Evolutionary conservation across 2,113 vertebrate genomes (phyloP), one percentile per base, ranked within the genome.

Genomic region (Aptenodytes patagonicus): DNA sequence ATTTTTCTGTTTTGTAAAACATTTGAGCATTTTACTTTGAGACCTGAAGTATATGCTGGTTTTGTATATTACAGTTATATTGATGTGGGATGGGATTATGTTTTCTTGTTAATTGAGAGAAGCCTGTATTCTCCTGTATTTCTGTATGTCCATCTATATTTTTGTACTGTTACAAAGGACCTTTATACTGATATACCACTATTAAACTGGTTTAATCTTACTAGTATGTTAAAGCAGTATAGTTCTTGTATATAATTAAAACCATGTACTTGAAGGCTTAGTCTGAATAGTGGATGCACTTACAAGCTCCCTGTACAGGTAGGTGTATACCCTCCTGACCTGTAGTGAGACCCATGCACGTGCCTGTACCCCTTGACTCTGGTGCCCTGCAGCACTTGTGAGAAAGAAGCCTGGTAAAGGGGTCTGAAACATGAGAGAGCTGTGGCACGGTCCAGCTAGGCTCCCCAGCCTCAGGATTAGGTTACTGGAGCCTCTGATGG

Each of bases 341-440:
- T 84, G 8, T 44, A 38, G 19, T 11, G 47, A 90, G 29, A 54
- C 22, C 20, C 3, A 0, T 36, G 44, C 10, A 19, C 0, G 0
- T 51, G 6, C 22, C 2, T 2, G 10, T 17, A 60, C 34, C 7
- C 21, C 24, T 69, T 71, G 44, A 10, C 29, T 66, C 21, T 25
- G n/a, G 49, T 91, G 38, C 57, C 47, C 7, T 61, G 7, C 26
- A 69, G 66, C 40, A 42, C 49, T 76, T 69, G 34, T 57, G 31
- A 84, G 55, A 47, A 77, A 55, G 36, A 42, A 70, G n/a, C 6
- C 13, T 62, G 25, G 21, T 62, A 38, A 54, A 73, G 52, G 29
- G 26, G n/a, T 71, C 42, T 81, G 68, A 66, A 92, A 46, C 20
- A 6, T 8, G 47, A 68, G n/a, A 12, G 14, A 19, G 26, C 36